Evolutionary conservation across 2,113 vertebrate species (phyloP).

Genomic region (Oncorhynchus kisutch): DNA sequence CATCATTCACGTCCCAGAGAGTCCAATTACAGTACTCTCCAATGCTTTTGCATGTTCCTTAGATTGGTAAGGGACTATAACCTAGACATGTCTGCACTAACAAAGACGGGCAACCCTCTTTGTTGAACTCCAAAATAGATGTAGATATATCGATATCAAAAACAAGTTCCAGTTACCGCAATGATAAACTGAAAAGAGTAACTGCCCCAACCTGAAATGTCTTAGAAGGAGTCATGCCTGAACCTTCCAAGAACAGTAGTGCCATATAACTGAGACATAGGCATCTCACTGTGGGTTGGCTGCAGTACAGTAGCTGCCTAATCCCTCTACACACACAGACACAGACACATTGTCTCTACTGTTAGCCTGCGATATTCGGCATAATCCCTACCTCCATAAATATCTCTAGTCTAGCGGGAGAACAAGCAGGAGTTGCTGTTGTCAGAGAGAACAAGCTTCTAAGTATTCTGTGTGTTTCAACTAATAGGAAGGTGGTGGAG

Average conservation of each 20-base stretch:
- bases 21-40: slow-evolving; percentile 39
- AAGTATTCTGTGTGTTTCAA: slow-evolving; percentile 37
- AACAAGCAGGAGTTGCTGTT: slow-evolving; percentile 21
- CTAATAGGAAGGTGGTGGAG: slow-evolving; percentile 16
- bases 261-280: background rate
- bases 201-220: too few species aligned
- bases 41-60: too few species aligned
- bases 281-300: background rate
- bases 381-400: slow-evolving; percentile 47
- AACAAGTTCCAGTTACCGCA: too few species aligned
- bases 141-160: too few species aligned
- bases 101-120: too few species aligned
- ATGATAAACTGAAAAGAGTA: too few species aligned
- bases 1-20: slow-evolving; percentile 25
- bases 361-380: slow-evolving; percentile 38
- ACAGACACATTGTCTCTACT: background rate
- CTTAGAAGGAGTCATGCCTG: too few species aligned
- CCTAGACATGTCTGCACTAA: too few species aligned
- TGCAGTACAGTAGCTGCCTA: background rate
- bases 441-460: slow-evolving; percentile 15
- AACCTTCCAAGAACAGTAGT: background rate
- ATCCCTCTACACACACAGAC: background rate
- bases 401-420: slow-evolving; percentile 2
- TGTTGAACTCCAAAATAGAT: too few species aligned
- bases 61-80: too few species aligned